Conservation (phyloP, 2,113 vertebrate species). For the Corythoichthys intestinalis region DNA sequence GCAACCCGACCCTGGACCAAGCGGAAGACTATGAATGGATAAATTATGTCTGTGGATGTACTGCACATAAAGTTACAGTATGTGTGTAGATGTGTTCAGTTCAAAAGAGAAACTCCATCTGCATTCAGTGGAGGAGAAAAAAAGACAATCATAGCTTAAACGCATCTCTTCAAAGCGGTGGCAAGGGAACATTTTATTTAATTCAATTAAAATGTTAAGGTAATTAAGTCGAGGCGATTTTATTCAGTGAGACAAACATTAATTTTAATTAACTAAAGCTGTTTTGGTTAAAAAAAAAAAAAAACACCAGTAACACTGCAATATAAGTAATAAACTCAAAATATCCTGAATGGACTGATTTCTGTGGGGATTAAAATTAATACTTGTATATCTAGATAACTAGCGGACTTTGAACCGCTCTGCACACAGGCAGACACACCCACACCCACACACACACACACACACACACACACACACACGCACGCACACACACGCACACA, state of each 20-base stretch:
- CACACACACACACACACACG: too few species aligned
- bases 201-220: not conserved
- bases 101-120: constrained; percentile 29
- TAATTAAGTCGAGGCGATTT: not conserved
- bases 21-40: too few species aligned
- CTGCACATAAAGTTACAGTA: too few species aligned
- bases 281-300: not conserved
- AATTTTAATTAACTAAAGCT: not conserved
- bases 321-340: not conserved
- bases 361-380: not conserved
- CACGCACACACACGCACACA: too few species aligned
- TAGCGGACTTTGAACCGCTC: not conserved
- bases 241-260: not conserved
- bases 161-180: not conserved
- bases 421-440: not conserved
- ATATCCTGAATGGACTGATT: not conserved
- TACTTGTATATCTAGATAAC: not conserved
- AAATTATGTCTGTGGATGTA: too few species aligned
- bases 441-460: too few species aligned
- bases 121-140: constrained; percentile 48
- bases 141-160: constrained; percentile 62
- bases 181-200: not conserved
- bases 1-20: too few species aligned
- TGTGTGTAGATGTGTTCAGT: too few species aligned
- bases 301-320: not conserved